These are phyloP conservation scores for Cordylochernes scorpioides DNA, from an alignment of 2,888 invertebrate species.

Conservation along the genomic window DNA sequence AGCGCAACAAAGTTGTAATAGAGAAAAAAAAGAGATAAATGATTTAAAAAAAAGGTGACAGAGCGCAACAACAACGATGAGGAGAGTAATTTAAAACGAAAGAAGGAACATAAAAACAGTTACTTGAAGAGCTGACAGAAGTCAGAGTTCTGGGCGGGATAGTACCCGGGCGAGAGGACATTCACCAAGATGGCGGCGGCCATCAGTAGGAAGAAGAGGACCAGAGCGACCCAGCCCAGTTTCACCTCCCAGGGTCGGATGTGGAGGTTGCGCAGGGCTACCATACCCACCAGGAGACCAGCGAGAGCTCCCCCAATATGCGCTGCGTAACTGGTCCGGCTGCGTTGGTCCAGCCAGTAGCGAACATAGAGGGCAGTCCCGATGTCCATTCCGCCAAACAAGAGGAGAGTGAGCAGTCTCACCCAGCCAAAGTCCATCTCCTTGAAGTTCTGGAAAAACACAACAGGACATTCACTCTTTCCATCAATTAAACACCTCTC, in stretches of 20 bases:
- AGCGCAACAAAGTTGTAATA: no score
- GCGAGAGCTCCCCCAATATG: constrained; percentile 74
- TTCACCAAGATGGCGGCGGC: constrained; percentile 43
- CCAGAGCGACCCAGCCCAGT: constrained; percentile 41
- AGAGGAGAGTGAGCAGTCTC: constrained; percentile 50
- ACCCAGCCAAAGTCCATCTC: constrained; percentile 83
- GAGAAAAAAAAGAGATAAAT: no score
- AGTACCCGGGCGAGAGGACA: constrained; percentile 24
- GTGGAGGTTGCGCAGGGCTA: constrained; percentile 52
- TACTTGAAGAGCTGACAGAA: no score
- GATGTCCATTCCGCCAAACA: constrained; percentile 54
- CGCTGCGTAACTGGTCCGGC: constrained; percentile 47
- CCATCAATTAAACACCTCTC: no score
- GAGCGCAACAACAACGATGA: no score
- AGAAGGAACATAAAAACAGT: no score
- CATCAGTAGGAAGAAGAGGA: constrained; percentile 38
- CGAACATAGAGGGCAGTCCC: constrained; percentile 71
- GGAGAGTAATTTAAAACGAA: no score
- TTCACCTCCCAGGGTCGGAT: constrained; percentile 50
- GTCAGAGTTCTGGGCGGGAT: no score
- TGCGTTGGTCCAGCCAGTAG: constrained; percentile 33
- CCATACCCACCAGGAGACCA: constrained; percentile 54
- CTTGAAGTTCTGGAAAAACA: constrained; percentile 48
- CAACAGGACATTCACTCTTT: no score
- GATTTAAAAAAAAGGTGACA: no score